Conservation (phyloP, 2,113 vertebrate species). For the Leptobrachium leishanense region DNA sequence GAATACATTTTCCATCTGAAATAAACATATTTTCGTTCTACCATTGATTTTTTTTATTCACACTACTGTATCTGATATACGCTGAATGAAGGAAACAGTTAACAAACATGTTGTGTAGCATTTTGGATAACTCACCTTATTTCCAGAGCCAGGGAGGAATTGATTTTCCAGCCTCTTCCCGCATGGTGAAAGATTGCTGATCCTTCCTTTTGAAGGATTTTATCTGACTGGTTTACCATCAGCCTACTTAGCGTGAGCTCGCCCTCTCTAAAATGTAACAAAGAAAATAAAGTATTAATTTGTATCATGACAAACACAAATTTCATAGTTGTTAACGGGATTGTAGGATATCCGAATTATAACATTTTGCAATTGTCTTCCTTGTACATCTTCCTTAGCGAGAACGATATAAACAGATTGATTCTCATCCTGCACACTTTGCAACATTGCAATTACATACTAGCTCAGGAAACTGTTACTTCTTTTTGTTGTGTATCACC, state of each 20-base stretch:
- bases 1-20: too few relatives aligned
- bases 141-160: constrained; percentile 79
- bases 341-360: too few relatives aligned
- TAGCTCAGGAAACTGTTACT: too few relatives aligned
- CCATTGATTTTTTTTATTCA: too few relatives aligned
- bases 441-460: too few relatives aligned
- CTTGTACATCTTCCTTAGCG: background rate
- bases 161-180: constrained; percentile 77
- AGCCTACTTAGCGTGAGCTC: constrained; percentile 76
- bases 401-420: background rate
- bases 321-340: constrained; percentile 2
- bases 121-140: constrained; percentile 70
- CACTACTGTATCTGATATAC: too few relatives aligned
- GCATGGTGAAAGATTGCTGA: constrained; percentile 71
- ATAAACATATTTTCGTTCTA: too few relatives aligned
- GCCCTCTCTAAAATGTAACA: constrained; percentile 72
- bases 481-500: too few relatives aligned
- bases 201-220: constrained; percentile 65
- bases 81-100: background rate
- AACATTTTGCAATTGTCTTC: too few relatives aligned
- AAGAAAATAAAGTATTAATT: constrained; percentile 47
- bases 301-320: constrained; percentile 18
- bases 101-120: background rate
- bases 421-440: background rate
- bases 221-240: constrained; percentile 78